Percentiles rank a stretch among this genome's conserved stretches.
phyloP scores from a whole-genome alignment of 2,113 vertebrate genomes.

The Bufo bufo region DNA sequence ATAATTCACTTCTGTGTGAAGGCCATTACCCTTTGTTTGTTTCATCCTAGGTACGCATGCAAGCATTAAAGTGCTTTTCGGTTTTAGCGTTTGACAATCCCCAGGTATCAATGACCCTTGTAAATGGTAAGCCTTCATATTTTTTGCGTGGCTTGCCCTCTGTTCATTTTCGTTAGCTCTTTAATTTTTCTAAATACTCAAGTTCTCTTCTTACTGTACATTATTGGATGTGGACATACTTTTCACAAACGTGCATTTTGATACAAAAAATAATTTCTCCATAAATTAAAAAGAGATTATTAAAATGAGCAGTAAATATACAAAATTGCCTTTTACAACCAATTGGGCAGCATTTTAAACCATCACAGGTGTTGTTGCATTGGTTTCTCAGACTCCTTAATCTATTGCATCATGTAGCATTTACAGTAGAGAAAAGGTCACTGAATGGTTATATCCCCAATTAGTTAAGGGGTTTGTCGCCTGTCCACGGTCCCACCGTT shows the following conservation, averaged over 20 bases:
- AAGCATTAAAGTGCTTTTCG: constrained; percentile 97
- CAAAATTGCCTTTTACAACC: not conserved
- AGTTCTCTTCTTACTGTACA: not conserved
- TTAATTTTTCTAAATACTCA: not conserved
- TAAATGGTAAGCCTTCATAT: constrained; percentile 83
- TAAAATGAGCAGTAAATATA: not conserved
- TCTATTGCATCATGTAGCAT: not conserved
- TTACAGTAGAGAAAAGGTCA: too few species aligned
- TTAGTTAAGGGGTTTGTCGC: too few species aligned
- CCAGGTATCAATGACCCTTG: constrained; percentile 94
- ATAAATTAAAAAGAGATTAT: too few species aligned
- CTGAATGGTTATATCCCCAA: too few species aligned
- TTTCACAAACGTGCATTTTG: not conserved
- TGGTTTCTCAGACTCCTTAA: not conserved
- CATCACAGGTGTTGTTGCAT: not conserved
- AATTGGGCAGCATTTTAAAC: not conserved
- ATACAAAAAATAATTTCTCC: too few species aligned
- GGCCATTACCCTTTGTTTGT: not conserved
- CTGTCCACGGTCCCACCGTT: too few species aligned
- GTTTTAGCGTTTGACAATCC: constrained; percentile 97
- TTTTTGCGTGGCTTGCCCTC: too few species aligned
- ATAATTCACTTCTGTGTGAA: not conserved
- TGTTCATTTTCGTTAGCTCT: too few species aligned
- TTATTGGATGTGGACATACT: not conserved
- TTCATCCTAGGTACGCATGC: constrained; percentile 89